Conservation (phyloP, 2,797 vertebrate genomes). For the Calcarius lapponicus region DNA sequence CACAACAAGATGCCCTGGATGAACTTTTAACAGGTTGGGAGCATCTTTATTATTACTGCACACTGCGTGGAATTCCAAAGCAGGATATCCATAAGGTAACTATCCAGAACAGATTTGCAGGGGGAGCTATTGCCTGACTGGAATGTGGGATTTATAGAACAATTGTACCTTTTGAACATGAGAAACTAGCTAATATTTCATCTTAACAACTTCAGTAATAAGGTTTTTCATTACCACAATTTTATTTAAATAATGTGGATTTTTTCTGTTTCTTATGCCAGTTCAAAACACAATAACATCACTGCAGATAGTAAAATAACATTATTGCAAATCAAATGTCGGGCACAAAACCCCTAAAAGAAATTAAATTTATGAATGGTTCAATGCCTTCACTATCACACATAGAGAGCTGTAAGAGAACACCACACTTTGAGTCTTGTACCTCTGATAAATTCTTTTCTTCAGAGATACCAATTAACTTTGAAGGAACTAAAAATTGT, state of each 20-base stretch:
- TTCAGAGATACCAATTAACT: background rate
- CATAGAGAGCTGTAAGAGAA: background rate
- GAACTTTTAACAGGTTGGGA: constrained; percentile 74
- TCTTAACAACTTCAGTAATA: background rate
- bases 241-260: background rate
- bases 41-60: constrained; percentile 75
- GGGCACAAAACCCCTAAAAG: background rate
- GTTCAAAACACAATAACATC: background rate
- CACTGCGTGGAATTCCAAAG: constrained; percentile 69
- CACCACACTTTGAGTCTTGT: background rate
- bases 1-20: constrained; percentile 76
- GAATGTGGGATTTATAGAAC: background rate
- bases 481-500: background rate
- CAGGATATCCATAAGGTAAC: constrained; percentile 58
- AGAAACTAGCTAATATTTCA: background rate
- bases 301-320: background rate
- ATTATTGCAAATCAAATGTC: background rate
- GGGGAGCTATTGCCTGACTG: background rate
- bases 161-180: background rate
- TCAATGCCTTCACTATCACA: background rate
- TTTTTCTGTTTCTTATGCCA: background rate
- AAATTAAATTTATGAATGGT: background rate
- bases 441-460: background rate
- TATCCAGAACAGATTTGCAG: background rate
- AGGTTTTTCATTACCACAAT: background rate